Conservation (phyloP, 1,140 invertebrate species). For the Papilio aristodemus region DNA sequence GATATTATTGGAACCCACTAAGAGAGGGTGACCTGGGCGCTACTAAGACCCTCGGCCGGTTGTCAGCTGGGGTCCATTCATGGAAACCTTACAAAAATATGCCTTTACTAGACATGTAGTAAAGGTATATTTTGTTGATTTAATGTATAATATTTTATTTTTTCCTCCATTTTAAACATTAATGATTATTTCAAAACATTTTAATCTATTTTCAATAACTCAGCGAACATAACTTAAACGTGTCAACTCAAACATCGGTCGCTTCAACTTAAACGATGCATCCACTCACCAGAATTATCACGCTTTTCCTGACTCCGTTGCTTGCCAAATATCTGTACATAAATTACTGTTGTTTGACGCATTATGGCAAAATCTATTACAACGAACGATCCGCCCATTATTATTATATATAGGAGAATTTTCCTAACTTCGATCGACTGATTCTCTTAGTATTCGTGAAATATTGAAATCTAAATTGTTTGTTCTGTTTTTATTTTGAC, state of each 20-base stretch:
- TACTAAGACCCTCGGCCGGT: too few relatives aligned
- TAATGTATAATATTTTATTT: too few relatives aligned
- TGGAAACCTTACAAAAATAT: too few relatives aligned
- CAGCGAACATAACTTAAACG: neutral
- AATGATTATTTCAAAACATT: neutral
- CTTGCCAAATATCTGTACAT: constrained; percentile 71
- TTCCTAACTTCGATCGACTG: constrained; percentile 2
- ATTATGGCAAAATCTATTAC: constrained; percentile 73
- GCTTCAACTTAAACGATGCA: constrained; percentile 49
- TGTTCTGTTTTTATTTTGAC: neutral
- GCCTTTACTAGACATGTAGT: neutral
- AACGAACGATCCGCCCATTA: constrained; percentile 39
- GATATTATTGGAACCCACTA: too few relatives aligned
- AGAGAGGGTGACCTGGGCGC: too few relatives aligned
- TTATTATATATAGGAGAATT: constrained; percentile 29
- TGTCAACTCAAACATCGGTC: constrained; percentile 29
- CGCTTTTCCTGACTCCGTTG: constrained; percentile 53
- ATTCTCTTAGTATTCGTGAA: neutral
- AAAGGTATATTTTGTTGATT: neutral
- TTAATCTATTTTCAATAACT: neutral
- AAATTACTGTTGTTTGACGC: constrained; percentile 72
- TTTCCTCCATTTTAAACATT: too few relatives aligned
- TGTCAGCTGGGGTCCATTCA: too few relatives aligned
- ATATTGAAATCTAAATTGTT: neutral
- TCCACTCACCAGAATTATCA: constrained; percentile 61